Conservation (phyloP, 2,113 vertebrate species). For the Datnioides undecimradiatus region DNA sequence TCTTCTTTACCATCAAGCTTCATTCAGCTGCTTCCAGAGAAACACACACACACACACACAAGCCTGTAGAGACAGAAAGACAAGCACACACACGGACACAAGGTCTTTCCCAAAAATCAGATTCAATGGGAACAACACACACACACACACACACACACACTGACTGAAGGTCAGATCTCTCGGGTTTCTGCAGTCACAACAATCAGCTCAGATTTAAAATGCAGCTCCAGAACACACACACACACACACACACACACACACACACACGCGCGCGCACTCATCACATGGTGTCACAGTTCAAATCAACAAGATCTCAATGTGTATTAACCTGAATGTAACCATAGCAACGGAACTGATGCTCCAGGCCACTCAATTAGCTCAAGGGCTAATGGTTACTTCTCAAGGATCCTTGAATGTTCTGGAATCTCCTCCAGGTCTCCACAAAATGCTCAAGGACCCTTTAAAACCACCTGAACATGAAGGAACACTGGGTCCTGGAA, state of each 20-base stretch:
- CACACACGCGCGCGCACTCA: neutral
- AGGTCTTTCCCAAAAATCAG: constrained; percentile 41
- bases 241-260: constrained; percentile 21
- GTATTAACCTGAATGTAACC: neutral
- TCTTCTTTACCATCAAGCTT: constrained; percentile 25
- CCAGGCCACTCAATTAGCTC: neutral
- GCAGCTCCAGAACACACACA: neutral
- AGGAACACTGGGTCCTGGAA: neutral
- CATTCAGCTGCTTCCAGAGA: constrained; percentile 30
- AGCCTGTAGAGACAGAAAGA: constrained; percentile 4
- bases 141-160: constrained; percentile 20
- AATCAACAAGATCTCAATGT: no score
- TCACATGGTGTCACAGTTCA: no score
- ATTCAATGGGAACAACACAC: constrained; percentile 3
- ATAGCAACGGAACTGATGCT: neutral
- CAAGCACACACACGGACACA: constrained; percentile 22
- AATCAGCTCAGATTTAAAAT: constrained; percentile 5
- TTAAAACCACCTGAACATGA: neutral
- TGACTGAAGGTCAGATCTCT: neutral
- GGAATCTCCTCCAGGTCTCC: neutral
- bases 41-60: constrained; percentile 5
- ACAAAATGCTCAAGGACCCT: neutral
- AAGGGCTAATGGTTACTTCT: neutral
- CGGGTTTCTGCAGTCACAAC: constrained; percentile 38
- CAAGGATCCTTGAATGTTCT: neutral